A percentile compares a stretch with the other conserved stretches of the same genome.
phyloP scores from a whole-genome alignment of 2,888 invertebrate genomes.

The Sthenelais limicola region DNA sequence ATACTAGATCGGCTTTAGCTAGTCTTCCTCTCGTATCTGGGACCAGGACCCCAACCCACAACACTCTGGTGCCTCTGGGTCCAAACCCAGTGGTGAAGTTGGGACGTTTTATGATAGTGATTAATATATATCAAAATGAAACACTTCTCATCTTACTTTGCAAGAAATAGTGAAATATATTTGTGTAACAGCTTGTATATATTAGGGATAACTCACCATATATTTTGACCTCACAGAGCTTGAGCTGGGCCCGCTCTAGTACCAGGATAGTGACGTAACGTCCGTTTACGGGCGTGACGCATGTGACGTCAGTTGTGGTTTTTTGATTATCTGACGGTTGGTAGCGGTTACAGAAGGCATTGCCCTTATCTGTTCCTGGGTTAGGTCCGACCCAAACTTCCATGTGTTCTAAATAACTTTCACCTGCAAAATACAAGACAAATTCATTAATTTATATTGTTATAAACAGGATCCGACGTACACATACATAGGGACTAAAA shows the following conservation, averaged over 20 bases:
- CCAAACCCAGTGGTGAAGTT: too few relatives aligned
- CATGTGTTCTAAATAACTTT: conserved; percentile 3
- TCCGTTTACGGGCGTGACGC: conserved; percentile 40
- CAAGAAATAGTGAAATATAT: neutral
- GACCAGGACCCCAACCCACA: too few relatives aligned
- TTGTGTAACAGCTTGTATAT: neutral
- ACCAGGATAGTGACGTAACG: conserved; percentile 43
- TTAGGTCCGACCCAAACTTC: conserved; percentile 30
- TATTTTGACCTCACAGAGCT: conserved; percentile 48
- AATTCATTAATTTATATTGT: too few relatives aligned
- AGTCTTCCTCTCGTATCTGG: too few relatives aligned
- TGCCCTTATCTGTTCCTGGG: neutral
- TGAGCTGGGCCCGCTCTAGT: conserved; percentile 33
- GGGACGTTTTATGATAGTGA: too few relatives aligned
- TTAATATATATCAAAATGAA: too few relatives aligned
- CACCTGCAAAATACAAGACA: conserved; percentile 15
- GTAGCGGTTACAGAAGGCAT: conserved; percentile 15
- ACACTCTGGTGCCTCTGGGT: too few relatives aligned
- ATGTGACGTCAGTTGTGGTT: conserved; percentile 28
- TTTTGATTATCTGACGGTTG: neutral
- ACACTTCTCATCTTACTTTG: neutral
- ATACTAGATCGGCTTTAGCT: too few relatives aligned
- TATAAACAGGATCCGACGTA: too few relatives aligned
- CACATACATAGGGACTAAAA: too few relatives aligned
- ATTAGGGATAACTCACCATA: conserved; percentile 46